phyloP scores from a whole-genome alignment of 2,888 invertebrate species.

The Sericinus montela region DNA sequence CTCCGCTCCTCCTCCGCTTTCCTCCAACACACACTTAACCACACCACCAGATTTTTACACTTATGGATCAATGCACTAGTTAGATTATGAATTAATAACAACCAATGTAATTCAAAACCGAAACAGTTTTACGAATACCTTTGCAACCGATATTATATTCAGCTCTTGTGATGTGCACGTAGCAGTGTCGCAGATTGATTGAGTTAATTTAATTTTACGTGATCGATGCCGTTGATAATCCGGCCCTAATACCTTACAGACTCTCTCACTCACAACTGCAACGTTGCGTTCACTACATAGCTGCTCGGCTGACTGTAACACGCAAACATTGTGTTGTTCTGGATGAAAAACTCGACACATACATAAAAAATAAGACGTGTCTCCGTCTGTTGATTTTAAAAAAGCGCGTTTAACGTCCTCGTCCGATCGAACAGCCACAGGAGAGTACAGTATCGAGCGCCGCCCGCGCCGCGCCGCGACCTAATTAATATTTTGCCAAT shows the following conservation, averaged over 20 bases:
- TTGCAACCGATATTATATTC: too few species aligned
- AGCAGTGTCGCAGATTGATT: not conserved
- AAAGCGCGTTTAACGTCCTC: not conserved
- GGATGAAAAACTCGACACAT: not conserved
- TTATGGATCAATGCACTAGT: too few species aligned
- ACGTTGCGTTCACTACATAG: not conserved
- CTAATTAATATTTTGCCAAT: slow-evolving; percentile 31
- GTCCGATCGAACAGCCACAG: not conserved
- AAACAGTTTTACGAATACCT: not conserved
- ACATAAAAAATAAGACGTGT: not conserved
- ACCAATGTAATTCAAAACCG: too few species aligned
- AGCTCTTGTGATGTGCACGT: not conserved
- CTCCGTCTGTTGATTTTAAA: not conserved
- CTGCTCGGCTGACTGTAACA: too few species aligned
- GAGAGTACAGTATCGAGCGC: not conserved
- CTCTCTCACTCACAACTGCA: not conserved
- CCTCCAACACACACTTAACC: not conserved
- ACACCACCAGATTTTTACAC: too few species aligned
- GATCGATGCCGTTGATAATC: not conserved
- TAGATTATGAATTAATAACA: too few species aligned
- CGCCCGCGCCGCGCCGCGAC: slow-evolving; percentile 10
- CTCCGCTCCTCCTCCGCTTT: not conserved
- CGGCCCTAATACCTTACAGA: not conserved
- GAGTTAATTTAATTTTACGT: not conserved
- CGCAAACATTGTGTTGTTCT: not conserved